Evolutionary conservation across 2,797 vertebrate species (phyloP), one percentile per base, ranked within the genome.

Genomic region (Coracias cyanogaster): DNA sequence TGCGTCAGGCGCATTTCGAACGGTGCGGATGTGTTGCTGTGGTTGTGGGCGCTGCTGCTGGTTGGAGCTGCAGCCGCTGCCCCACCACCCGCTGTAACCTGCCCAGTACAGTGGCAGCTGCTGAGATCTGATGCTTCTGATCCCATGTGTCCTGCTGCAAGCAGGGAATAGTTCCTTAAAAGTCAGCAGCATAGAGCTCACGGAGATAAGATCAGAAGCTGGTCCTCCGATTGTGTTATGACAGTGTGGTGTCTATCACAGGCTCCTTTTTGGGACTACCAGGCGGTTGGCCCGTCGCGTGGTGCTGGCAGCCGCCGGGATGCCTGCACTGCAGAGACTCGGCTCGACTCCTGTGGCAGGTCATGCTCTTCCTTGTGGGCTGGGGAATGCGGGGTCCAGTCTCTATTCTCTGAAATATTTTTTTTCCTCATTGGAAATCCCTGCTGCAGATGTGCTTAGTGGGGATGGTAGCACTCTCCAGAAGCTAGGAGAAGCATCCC

Each of bases 61-160:
- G 74, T 5, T 10, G 45, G 19, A 57, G 51, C 55, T 55, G 46
- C n/a, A 8, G 19, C 62, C 57, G 18, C 6, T n/a, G 88, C 45
- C 49, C 74, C 41, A 4, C 3, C 0, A 37, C 35, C 16, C 41
- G 1, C 57, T 43, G 61, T 11, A 12, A n/a, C 61, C 9, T 3
- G 7, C n/a, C 65, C 2, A 0, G n/a, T 25, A 31, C 0, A 2
- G 8, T 49, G 49, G 65, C 43, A 10, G 39, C 33, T 17, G 80
- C 51, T 17, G 19, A 17, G 46, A 76, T 45, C 52, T 58, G 64
- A 31, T 31, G 55, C 61, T 65, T 48, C 29, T 80, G 33, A 29
- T 79, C 70, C 46, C 20, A 0, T 9, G 9, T 9, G 25, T 49
- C 54, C 51, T 71, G 6, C 28, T 48, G 52, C 48, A 85, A 92